A percentile compares a stretch with the other conserved stretches of the same genome.
Evolutionary conservation across 2,888 invertebrate species (phyloP).

Genomic region (Thera obeliscata): DNA sequence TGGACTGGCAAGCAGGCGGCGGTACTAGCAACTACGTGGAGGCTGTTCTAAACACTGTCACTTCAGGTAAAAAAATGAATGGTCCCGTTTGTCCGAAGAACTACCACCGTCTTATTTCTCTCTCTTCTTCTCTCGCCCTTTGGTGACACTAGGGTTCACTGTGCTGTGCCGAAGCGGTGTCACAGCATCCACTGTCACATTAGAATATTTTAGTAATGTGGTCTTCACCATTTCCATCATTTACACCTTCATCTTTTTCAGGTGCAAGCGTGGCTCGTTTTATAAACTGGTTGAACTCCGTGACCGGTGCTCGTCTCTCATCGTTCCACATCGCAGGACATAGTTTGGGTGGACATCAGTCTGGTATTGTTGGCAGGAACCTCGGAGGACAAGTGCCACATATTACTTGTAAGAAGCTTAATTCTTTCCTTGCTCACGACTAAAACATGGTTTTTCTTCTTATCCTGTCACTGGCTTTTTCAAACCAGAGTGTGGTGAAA

Average conservation of each 20-base stretch:
- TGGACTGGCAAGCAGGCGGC: constrained; percentile 48
- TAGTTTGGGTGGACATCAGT: constrained; percentile 56
- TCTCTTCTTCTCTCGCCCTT: too few relatives aligned
- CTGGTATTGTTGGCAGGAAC: constrained; percentile 54
- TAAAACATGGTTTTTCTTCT: too few relatives aligned
- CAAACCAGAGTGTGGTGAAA: too few relatives aligned
- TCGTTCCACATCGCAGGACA: constrained; percentile 58
- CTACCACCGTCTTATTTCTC: too few relatives aligned
- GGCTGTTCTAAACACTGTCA: constrained; percentile 50
- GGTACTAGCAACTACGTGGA: constrained; percentile 41
- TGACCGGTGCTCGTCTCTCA: constrained; percentile 41
- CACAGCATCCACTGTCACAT: too few relatives aligned
- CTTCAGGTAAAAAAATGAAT: constrained; percentile 44
- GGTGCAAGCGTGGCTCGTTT: constrained; percentile 54
- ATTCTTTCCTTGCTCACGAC: too few relatives aligned
- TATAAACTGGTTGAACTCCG: constrained; percentile 52
- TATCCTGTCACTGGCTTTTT: too few relatives aligned
- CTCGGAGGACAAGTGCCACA: constrained; percentile 47
- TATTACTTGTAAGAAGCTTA: constrained; percentile 48
- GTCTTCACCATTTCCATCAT: background rate
- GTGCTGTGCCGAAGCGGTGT: too few relatives aligned
- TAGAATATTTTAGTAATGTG: too few relatives aligned
- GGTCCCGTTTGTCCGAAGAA: too few relatives aligned
- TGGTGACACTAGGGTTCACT: too few relatives aligned
- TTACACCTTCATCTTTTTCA: constrained; percentile 29